Conservation (phyloP, 2,113 vertebrate genomes). For the Phalacrocorax brasilianus region DNA sequence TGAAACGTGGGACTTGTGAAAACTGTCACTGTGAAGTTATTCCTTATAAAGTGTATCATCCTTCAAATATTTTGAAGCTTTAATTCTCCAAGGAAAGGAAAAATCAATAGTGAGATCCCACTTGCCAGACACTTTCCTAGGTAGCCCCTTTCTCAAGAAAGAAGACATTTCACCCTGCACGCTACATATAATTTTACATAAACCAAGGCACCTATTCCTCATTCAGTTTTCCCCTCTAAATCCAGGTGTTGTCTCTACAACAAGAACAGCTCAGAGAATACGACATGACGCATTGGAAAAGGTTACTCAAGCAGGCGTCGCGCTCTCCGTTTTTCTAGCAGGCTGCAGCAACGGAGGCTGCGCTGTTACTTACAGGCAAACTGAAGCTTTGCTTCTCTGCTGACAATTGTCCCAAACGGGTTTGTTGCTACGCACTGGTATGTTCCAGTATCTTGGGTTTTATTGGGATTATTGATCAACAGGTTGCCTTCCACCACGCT, state of each 20-base stretch:
- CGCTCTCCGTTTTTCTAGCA: neutral
- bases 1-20: neutral
- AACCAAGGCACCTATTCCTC: neutral
- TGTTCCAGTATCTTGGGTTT: conserved; percentile 86
- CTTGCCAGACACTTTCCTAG: neutral
- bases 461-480: conserved; percentile 89
- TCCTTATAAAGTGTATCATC: neutral
- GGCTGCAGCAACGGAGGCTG: neutral
- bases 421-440: conserved; percentile 97
- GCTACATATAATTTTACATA: neutral
- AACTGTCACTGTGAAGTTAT: neutral
- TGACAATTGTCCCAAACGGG: conserved; percentile 90
- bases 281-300: neutral
- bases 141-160: neutral
- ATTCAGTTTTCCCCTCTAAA: neutral
- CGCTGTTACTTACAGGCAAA: conserved; percentile 91
- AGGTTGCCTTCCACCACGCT: conserved; percentile 90
- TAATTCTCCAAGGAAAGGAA: neutral
- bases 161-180: rapidly evolving
- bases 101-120: neutral
- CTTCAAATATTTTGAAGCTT: neutral
- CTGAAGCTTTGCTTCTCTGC: conserved; percentile 90
- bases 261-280: neutral
- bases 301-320: neutral
- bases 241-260: neutral